These are phyloP conservation scores for Rhincodon typus DNA, from an alignment of 2,797 vertebrate genomes.

Conservation along the genomic window DNA sequence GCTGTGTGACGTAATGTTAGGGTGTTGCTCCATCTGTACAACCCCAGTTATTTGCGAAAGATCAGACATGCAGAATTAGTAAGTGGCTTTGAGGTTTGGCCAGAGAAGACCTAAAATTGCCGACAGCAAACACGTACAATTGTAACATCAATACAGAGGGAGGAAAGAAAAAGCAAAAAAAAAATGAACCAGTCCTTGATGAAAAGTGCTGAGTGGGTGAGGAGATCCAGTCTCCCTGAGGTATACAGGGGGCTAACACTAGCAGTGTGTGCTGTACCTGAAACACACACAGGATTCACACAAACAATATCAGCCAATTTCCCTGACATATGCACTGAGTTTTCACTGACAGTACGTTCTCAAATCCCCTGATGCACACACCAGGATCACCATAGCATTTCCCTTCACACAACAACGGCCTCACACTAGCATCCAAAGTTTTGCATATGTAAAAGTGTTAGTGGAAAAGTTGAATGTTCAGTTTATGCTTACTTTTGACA, in stretches of 20 bases:
- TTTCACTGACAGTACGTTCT: no score
- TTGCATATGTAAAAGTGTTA: no score
- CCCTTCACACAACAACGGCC: no score
- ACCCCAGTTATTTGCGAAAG: conserved; percentile 42
- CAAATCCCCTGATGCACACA: no score
- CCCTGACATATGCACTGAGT: no score
- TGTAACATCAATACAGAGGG: not conserved
- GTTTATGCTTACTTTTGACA: no score
- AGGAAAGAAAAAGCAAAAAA: not conserved
- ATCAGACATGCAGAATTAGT: conserved; percentile 40
- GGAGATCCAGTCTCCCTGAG: not conserved
- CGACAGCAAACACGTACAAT: not conserved
- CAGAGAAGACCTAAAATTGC: not conserved
- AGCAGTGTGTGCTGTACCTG: not conserved
- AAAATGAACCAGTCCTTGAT: not conserved
- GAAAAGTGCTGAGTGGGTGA: not conserved
- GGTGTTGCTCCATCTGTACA: conserved; percentile 34
- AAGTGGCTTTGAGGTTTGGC: conserved; percentile 9
- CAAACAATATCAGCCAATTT: no score
- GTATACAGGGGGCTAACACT: not conserved
- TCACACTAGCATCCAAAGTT: no score
- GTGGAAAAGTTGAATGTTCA: no score
- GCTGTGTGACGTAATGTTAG: not conserved
- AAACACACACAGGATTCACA: no score
- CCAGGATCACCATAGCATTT: no score